Conservation (phyloP, 2,888 invertebrate genomes). For the Amblyteles armatorius region DNA sequence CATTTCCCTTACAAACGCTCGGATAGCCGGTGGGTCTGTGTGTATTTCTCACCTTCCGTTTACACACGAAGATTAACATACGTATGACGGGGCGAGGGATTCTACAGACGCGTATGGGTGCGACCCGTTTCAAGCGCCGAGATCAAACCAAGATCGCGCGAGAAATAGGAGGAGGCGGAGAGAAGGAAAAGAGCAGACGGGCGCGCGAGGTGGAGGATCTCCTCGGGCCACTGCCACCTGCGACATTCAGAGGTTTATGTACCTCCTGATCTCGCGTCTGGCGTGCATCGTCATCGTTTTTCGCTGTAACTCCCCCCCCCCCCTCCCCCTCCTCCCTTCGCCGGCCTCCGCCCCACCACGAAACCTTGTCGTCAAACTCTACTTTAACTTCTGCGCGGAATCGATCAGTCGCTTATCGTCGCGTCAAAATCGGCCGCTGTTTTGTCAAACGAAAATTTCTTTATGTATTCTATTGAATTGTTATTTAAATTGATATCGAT, state of each 20-base stretch:
- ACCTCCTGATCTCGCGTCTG: conserved; percentile 31
- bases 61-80: conserved; percentile 35
- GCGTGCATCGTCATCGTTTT: conserved; percentile 34
- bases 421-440: conserved; percentile 4
- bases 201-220: conserved; percentile 15
- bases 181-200: not conserved
- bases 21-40: not conserved
- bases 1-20: not conserved
- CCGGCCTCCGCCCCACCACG: not conserved
- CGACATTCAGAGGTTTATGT: conserved; percentile 65
- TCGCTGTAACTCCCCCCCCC: conserved; percentile 1
- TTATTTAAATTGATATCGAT: too few relatives aligned
- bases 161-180: conserved; percentile 22
- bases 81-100: not conserved
- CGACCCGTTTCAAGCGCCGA: conserved; percentile 33
- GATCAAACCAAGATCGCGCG: conserved; percentile 43
- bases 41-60: conserved; percentile 16
- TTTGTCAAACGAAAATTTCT: not conserved
- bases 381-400: not conserved
- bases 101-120: not conserved
- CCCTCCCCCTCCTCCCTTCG: not conserved
- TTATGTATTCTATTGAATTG: too few relatives aligned
- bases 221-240: conserved; percentile 61
- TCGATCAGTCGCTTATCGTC: conserved; percentile 14
- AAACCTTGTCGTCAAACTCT: not conserved